Base-by-base conservation (phyloP, 1,140 invertebrate genomes). In the Heliconius eleuchia region DNA sequence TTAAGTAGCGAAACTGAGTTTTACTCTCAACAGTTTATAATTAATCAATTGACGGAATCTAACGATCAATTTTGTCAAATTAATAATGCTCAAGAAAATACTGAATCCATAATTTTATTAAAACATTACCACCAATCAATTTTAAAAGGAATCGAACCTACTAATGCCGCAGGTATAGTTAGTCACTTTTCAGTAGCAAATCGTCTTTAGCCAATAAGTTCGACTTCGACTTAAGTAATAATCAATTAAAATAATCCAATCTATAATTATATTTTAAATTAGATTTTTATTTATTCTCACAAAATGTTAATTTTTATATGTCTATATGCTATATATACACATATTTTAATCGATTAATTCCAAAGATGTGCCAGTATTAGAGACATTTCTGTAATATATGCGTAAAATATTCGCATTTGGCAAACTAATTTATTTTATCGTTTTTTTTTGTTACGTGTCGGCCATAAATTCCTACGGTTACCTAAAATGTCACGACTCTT, bases 361-460 rank as follows among this genome's bases (percentile, higher is more conserved):
- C 30, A 66, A 66, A n/a, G 9, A 66, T n/a, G 8, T 66, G 27
- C 23, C n/a, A 57, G n/a, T 66, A 11, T 66, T 13, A 27, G 23
- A 30, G 60, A 66, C 60, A 66, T 66, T 66, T 66, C 9, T 66
- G 4, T 66, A 66, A 66, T 66, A 27, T 66, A 66, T 66, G 60
- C 60, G 27, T 66, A 66, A 66, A 66, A 66, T 27, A 27, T 30
- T 9, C 23, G 23, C 23, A 27, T 66, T 66, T 66, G 57, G 57
- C 57, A 66, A 66, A 66, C 23, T 66, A 27, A 23, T 66, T 57
- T 57, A 57, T 57, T 57, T 57, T 57, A 57, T 57, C n/a, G n/a
- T 52, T 23, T 23, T 57, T 57, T 57, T 57, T 57, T n/a, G 55
- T 57, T 57, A 57, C 55, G 55, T 23, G 55, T 57, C 9, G 8